Conservation (phyloP, 2,888 invertebrate species). For the Hirtodrosophila histrioides region DNA sequence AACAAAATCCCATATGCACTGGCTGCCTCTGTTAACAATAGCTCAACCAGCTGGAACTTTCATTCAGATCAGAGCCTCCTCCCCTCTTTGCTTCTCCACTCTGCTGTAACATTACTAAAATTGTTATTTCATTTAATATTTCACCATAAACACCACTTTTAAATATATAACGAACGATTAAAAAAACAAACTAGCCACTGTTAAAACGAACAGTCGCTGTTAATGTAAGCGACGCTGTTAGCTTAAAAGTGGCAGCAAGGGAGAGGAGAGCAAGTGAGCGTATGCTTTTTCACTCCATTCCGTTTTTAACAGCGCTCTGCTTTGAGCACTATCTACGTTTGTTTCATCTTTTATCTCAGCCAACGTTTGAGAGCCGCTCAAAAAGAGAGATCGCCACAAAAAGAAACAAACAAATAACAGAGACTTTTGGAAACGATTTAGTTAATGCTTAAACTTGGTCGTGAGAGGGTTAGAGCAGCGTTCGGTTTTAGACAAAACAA, state of each 20-base stretch:
- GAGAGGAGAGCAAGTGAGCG: conserved; percentile 14
- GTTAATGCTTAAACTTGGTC: conserved; percentile 44
- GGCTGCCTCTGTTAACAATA: too few relatives aligned
- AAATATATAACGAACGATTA: too few relatives aligned
- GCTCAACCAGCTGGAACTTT: too few relatives aligned
- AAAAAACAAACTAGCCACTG: too few relatives aligned
- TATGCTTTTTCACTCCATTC: not conserved
- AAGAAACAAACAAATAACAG: conserved; percentile 10
- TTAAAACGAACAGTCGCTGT: conserved; percentile 2
- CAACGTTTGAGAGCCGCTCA: conserved; percentile 2
- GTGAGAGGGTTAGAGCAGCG: conserved; percentile 19
- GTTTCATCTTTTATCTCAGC: not conserved
- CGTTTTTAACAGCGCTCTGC: conserved; percentile 2
- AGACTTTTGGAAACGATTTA: conserved; percentile 32
- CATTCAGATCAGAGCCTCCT: too few relatives aligned
- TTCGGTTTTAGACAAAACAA: conserved; percentile 16
- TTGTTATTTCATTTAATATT: too few relatives aligned
- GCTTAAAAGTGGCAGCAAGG: not conserved
- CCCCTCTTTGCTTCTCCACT: too few relatives aligned
- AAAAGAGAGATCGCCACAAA: conserved; percentile 39
- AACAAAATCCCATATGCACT: not conserved
- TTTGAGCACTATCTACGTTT: not conserved
- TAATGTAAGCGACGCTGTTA: conserved; percentile 16
- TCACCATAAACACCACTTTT: too few relatives aligned
- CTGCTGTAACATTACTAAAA: too few relatives aligned